Conservation (phyloP, 2,113 vertebrate species). For the Indicator indicator region DNA sequence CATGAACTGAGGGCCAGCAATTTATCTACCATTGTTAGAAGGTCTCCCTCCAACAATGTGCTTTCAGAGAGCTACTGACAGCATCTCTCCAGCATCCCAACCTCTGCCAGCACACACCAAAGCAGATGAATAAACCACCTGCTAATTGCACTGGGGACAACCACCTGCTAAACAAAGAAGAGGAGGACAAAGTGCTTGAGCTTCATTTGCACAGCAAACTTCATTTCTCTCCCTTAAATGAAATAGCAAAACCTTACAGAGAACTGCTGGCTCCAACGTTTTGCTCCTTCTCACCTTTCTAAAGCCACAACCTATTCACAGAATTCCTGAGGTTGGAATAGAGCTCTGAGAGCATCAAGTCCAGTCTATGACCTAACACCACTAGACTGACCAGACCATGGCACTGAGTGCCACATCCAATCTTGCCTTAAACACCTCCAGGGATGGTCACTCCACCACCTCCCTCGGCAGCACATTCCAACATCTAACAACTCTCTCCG, state of each 20-base stretch:
- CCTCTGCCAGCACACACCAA: not conserved
- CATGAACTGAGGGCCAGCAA: not conserved
- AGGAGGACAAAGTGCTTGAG: not conserved
- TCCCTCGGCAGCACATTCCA: no score
- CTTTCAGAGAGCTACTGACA: not conserved
- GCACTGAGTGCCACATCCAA: no score
- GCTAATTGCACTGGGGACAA: not conserved
- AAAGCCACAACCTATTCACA: not conserved
- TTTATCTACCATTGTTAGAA: not conserved
- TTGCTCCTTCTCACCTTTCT: not conserved
- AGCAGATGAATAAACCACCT: not conserved
- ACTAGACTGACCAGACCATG: no score
- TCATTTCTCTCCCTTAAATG: not conserved
- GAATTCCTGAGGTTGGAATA: no score
- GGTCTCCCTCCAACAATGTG: not conserved
- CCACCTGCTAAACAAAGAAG: not conserved
- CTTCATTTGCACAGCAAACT: not conserved
- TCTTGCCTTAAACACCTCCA: no score
- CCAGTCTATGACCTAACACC: no score
- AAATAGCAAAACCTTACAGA: not conserved
- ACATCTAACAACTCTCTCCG: no score
- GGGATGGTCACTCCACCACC: no score
- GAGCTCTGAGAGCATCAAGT: no score
- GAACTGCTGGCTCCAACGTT: not conserved
- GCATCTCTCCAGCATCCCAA: not conserved